Conservation (phyloP, 2,888 invertebrate genomes). For the Epirrita christyi region DNA sequence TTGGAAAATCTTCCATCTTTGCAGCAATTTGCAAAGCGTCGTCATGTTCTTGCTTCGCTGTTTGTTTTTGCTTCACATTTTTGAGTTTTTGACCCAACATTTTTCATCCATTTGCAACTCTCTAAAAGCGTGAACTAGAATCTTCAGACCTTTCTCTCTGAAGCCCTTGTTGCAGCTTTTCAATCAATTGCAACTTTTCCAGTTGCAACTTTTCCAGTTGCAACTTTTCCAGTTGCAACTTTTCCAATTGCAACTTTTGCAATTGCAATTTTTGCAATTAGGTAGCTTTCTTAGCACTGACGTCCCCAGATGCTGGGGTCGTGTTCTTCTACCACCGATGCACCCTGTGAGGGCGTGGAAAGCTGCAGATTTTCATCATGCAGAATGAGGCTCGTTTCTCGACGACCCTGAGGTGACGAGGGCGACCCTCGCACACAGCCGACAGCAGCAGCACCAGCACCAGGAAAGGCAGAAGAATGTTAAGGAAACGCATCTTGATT, state of each 20-base stretch:
- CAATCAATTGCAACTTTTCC: background rate
- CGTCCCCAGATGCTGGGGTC: background rate
- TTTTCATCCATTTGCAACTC: background rate
- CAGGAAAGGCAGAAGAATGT: constrained; percentile 49
- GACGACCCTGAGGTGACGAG: constrained; percentile 46
- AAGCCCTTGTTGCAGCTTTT: background rate
- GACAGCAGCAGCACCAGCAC: constrained; percentile 53
- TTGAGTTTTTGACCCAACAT: background rate
- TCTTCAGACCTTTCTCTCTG: background rate
- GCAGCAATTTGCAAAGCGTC: background rate
- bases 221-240: constrained; percentile 2
- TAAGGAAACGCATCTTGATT: constrained; percentile 66
- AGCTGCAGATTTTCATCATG: constrained; percentile 68
- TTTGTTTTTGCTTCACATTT: background rate
- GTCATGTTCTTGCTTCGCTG: background rate
- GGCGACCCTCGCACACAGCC: constrained; percentile 45
- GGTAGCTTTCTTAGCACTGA: background rate
- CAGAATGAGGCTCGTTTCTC: constrained; percentile 51
- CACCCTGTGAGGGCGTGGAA: constrained; percentile 48
- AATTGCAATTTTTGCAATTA: constrained; percentile 2
- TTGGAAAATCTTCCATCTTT: background rate
- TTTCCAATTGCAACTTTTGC: constrained; percentile 1
- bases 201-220: too few relatives aligned
- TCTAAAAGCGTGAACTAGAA: too few relatives aligned
- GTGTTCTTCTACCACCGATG: constrained; percentile 37